Evolutionary conservation across 2,888 invertebrate species (phyloP).

Genomic region (Bellardia pandia): DNA sequence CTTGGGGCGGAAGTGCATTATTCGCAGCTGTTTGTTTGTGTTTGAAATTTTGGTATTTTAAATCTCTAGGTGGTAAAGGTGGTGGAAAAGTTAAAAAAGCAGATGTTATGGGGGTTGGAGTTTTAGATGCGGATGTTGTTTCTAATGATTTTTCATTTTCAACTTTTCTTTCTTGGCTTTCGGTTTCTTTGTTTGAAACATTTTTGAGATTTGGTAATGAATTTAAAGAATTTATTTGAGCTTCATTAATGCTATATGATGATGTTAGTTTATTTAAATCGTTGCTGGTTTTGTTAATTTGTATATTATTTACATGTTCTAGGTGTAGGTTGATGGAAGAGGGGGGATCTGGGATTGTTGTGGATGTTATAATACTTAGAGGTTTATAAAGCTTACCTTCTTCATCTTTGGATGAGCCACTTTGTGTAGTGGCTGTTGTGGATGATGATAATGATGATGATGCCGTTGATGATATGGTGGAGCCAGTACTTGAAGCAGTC

Average conservation of each 20-base stretch:
- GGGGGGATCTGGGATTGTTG: slow-evolving; percentile 61
- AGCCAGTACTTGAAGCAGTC: slow-evolving; percentile 80
- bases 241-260: slow-evolving; percentile 47
- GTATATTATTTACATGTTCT: slow-evolving; percentile 72
- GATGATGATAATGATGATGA: slow-evolving; percentile 74
- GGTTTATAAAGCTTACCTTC: slow-evolving; percentile 80
- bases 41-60: slow-evolving; percentile 60
- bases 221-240: slow-evolving; percentile 31
- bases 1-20: slow-evolving; percentile 69
- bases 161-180: slow-evolving; percentile 60
- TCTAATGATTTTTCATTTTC: slow-evolving; percentile 59
- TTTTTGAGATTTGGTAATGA: slow-evolving; percentile 28
- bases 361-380: slow-evolving; percentile 65
- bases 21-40: slow-evolving; percentile 56
- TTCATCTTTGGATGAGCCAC: slow-evolving; percentile 76
- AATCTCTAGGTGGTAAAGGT: slow-evolving; percentile 61
- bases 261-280: slow-evolving; percentile 61
- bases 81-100: slow-evolving; percentile 33
- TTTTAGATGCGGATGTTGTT: slow-evolving; percentile 33
- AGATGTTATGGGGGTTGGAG: slow-evolving; percentile 21
- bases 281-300: slow-evolving; percentile 59
- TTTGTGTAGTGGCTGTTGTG: slow-evolving; percentile 73
- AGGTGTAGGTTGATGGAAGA: slow-evolving; percentile 27
- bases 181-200: slow-evolving; percentile 57
- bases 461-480: slow-evolving; percentile 79